Conservation (phyloP, 1,140 invertebrate genomes). For the Potamilus streckersoni region DNA sequence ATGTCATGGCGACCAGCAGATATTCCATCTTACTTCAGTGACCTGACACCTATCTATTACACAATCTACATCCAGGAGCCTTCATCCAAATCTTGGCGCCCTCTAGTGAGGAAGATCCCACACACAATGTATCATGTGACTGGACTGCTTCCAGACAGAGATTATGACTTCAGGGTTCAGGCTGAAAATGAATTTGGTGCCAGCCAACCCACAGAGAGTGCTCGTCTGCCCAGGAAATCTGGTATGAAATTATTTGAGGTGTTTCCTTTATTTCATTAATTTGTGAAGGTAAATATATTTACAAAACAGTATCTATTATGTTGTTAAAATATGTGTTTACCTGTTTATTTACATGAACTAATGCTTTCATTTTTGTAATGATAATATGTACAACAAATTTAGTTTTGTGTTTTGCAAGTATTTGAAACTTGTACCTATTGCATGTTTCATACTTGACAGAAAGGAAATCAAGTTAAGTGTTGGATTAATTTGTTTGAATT, state of each 20-base stretch:
- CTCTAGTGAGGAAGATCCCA: conserved; percentile 47
- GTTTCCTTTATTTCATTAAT: background rate
- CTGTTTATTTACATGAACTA: too few species aligned
- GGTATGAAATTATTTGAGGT: conserved; percentile 29
- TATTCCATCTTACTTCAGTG: conserved; percentile 46
- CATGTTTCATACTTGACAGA: too few species aligned
- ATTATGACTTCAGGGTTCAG: conserved; percentile 91
- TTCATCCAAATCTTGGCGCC: conserved; percentile 51
- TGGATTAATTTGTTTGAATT: too few species aligned
- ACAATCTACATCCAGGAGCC: conserved; percentile 47
- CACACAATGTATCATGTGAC: conserved; percentile 83
- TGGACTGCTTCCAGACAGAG: conserved; percentile 89
- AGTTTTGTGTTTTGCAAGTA: too few species aligned
- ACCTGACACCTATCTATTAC: conserved; percentile 48
- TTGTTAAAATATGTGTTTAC: too few species aligned
- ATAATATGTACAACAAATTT: too few species aligned
- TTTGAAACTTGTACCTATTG: too few species aligned
- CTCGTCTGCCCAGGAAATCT: conserved; percentile 39
- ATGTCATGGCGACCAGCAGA: conserved; percentile 59
- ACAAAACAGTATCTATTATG: too few species aligned
- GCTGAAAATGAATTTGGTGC: conserved; percentile 88
- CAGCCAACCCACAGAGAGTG: conserved; percentile 54
- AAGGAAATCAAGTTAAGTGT: too few species aligned
- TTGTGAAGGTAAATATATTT: too few species aligned
- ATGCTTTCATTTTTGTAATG: too few species aligned